A percentile compares a stretch with the other conserved stretches of the same genome.
Conservation (phyloP, 2,113 vertebrate species). For the Castor canadensis region DNA sequence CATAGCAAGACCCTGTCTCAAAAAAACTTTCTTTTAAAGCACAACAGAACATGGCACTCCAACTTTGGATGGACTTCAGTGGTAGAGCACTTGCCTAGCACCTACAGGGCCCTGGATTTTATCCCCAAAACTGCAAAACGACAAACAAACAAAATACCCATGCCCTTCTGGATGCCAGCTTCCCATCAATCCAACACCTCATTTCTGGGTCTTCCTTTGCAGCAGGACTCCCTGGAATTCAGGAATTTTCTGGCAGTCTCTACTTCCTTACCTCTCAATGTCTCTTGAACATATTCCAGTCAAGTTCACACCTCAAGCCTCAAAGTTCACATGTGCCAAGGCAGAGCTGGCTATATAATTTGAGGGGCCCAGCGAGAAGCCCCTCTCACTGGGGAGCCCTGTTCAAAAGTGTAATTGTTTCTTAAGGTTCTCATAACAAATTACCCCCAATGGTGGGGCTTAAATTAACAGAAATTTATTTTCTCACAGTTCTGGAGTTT, state of each 20-base stretch:
- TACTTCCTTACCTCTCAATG: background rate
- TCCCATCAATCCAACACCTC: background rate
- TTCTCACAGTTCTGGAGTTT: background rate
- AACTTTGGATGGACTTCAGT: too few relatives aligned
- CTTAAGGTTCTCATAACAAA: background rate
- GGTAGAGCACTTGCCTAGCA: too few relatives aligned
- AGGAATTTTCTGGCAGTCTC: background rate
- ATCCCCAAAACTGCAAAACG: too few relatives aligned
- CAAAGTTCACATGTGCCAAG: background rate
- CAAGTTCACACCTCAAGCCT: background rate
- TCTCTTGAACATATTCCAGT: background rate
- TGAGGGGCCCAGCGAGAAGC: background rate
- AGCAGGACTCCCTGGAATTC: background rate
- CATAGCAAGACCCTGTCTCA: background rate
- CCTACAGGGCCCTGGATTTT: too few relatives aligned
- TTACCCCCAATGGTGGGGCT: background rate
- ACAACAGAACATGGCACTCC: too few relatives aligned
- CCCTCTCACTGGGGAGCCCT: too few relatives aligned
- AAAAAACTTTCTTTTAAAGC: too few relatives aligned
- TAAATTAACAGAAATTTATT: background rate
- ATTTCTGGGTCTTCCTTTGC: background rate
- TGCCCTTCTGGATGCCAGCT: background rate
- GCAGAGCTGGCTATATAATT: background rate
- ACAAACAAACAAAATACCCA: background rate
- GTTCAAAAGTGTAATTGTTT: constrained; percentile 28